These are phyloP conservation scores for Acanthurus lineatus DNA, from an alignment of 2,797 vertebrate species.

Conservation along the genomic window DNA sequence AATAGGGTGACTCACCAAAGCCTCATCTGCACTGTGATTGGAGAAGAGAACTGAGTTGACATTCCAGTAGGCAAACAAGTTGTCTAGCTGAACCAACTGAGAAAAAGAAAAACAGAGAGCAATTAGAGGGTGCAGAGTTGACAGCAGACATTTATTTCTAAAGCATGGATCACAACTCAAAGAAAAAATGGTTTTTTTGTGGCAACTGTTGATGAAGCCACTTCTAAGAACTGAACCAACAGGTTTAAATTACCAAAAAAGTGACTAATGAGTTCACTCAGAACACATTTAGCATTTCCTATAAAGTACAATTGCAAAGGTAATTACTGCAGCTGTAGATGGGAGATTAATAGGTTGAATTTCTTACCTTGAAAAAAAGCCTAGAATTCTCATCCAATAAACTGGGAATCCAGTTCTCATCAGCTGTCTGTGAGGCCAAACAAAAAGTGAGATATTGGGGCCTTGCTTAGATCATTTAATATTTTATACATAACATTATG, in stretches of 20 bases:
- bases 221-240: constrained; percentile 1
- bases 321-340: neutral
- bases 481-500: neutral
- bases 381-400: constrained; percentile 94
- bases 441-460: neutral
- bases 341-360: neutral
- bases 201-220: neutral
- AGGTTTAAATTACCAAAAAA: constrained; percentile 3
- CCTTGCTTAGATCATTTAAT: neutral
- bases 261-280: neutral
- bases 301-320: neutral
- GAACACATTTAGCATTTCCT: neutral
- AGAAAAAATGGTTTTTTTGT: neutral
- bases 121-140: constrained; percentile 23
- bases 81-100: constrained; percentile 94
- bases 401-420: constrained; percentile 94
- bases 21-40: constrained; percentile 85
- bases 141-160: neutral
- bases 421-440: constrained; percentile 88
- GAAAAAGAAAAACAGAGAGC: constrained; percentile 40
- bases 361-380: constrained; percentile 94
- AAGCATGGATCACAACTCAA: constrained; percentile 10
- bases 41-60: constrained; percentile 95
- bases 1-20: constrained; percentile 89
- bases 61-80: constrained; percentile 98